These are phyloP conservation scores for Accipiter cooperii DNA, from an alignment of 2,113 vertebrate genomes.

Conservation along the genomic window DNA sequence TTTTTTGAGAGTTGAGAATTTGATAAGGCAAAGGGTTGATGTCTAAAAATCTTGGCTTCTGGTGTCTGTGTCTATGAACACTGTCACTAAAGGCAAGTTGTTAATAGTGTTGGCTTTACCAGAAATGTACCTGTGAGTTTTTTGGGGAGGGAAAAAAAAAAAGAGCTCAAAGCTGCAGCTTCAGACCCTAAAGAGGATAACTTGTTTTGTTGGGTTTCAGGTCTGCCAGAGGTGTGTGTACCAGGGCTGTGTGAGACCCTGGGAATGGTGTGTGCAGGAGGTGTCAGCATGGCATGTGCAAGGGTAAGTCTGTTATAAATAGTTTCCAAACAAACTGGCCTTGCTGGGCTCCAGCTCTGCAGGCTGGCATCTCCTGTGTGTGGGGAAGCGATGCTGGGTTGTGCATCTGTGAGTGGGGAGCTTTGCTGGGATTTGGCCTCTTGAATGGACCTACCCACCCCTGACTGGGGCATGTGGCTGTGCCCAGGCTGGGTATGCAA, in stretches of 20 bases:
- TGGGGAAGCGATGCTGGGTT: not conserved
- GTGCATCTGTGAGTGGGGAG: accelerated
- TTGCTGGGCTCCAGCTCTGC: not conserved
- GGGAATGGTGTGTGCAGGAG: accelerated
- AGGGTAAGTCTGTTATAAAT: accelerated
- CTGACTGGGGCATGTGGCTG: not conserved
- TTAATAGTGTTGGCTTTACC: not conserved
- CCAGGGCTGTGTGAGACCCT: not conserved
- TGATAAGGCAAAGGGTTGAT: not conserved
- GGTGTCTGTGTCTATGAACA: accelerated
- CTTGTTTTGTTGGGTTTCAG: not conserved
- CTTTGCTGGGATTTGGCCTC: not conserved
- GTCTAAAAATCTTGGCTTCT: not conserved
- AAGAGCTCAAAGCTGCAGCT: not conserved
- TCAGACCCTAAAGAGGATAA: too few relatives aligned
- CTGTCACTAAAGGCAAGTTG: accelerated
- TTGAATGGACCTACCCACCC: accelerated
- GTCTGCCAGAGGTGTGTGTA: not conserved
- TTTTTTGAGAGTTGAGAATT: not conserved
- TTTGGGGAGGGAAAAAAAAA: not conserved
- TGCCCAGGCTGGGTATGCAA: too few relatives aligned
- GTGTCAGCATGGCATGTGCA: accelerated
- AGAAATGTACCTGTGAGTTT: not conserved
- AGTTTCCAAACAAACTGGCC: accelerated
- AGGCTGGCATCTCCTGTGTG: accelerated